A percentile compares a stretch with the other conserved stretches of the same genome.
Evolutionary conservation across 2,888 invertebrate genomes (phyloP).

Genomic region (Malthinus seriepunctatus): DNA sequence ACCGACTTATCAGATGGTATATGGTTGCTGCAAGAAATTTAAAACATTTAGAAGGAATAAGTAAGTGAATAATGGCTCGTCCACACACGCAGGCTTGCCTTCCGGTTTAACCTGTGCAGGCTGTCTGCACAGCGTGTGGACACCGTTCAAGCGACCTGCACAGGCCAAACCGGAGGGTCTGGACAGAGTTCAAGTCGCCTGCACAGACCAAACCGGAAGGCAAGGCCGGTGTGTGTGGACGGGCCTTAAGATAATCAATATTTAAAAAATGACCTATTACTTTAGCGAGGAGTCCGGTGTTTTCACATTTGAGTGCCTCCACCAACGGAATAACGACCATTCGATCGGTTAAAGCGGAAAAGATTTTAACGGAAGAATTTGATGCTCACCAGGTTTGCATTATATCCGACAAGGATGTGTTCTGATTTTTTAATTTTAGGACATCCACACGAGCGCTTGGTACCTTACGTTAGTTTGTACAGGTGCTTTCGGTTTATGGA

Average conservation of each 20-base stretch:
- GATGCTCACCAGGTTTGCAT: conserved; percentile 61
- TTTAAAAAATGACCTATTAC: background rate
- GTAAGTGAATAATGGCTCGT: conserved; percentile 3
- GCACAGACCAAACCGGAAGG: too few species aligned
- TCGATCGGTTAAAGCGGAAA: conserved; percentile 71
- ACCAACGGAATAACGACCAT: conserved; percentile 84
- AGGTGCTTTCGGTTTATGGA: conserved; percentile 67
- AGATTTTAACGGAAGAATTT: conserved; percentile 69
- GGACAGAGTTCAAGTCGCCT: too few species aligned
- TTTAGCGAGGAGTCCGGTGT: conserved; percentile 81
- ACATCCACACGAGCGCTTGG: conserved; percentile 67
- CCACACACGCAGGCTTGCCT: too few species aligned
- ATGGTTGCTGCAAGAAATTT: background rate
- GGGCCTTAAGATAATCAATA: too few species aligned
- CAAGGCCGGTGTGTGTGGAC: too few species aligned
- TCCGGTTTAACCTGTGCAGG: too few species aligned
- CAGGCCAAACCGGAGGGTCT: too few species aligned
- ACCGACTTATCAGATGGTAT: background rate
- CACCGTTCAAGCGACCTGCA: too few species aligned
- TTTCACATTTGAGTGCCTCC: conserved; percentile 82
- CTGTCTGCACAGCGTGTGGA: too few species aligned
- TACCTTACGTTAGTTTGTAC: conserved; percentile 64
- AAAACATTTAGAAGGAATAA: conserved; percentile 10
- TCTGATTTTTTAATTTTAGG: conserved; percentile 41
- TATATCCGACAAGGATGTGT: background rate